Evolutionary conservation across 2,797 vertebrate species (phyloP).

Genomic region (Scyliorhinus canicula): DNA sequence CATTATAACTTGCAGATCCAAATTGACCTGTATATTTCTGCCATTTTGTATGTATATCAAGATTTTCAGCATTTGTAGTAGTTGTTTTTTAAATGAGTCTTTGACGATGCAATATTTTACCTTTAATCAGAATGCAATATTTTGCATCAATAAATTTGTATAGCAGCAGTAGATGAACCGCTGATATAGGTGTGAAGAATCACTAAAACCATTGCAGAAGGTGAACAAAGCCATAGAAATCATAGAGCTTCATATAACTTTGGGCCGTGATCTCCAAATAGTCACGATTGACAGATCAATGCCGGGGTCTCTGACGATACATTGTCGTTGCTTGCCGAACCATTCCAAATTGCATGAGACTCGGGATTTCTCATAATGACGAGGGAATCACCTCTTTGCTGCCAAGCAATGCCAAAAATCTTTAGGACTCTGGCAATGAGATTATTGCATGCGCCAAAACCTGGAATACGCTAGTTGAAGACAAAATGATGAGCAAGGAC

Average conservation of each 20-base stretch:
- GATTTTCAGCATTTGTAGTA: background rate
- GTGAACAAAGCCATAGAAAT: background rate
- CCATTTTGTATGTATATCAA: background rate
- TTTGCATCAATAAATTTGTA: background rate
- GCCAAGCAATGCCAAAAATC: no score
- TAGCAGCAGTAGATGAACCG: background rate
- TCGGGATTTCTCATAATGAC: no score
- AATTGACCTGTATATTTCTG: background rate
- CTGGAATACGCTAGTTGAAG: no score
- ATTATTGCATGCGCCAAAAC: no score
- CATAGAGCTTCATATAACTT: background rate
- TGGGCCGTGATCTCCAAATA: no score
- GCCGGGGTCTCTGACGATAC: no score
- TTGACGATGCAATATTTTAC: background rate
- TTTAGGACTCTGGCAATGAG: no score
- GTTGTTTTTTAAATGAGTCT: background rate
- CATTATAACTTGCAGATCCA: background rate
- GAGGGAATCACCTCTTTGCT: no score
- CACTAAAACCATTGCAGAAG: background rate
- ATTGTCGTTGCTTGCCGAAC: no score
- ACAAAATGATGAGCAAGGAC: no score
- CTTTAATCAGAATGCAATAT: background rate
- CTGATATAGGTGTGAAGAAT: background rate
- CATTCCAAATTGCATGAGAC: no score
- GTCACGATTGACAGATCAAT: no score